phyloP scores from a whole-genome alignment of 2,113 vertebrate genomes.

The Melanerpes aurifrons region DNA sequence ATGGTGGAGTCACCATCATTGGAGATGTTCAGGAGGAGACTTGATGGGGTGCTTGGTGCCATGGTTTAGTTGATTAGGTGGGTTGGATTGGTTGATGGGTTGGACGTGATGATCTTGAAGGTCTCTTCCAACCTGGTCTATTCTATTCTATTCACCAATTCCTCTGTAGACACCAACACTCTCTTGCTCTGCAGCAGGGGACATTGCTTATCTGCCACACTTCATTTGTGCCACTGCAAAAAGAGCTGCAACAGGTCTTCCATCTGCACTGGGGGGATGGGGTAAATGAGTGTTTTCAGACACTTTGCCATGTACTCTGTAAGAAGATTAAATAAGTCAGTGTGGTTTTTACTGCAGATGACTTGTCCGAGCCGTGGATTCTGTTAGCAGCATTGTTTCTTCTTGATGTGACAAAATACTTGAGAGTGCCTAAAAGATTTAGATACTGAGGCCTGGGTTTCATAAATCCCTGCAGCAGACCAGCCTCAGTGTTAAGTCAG shows the following conservation, averaged over 20 bases:
- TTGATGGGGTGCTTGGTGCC: no score
- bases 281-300: background rate
- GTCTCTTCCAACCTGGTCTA: no score
- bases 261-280: rapidly evolving
- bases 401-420: background rate
- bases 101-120: no score
- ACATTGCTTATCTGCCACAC: rapidly evolving
- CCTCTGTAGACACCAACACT: background rate
- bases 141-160: no score
- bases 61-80: no score
- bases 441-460: background rate
- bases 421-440: background rate
- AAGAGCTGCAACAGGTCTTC: background rate
- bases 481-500: background rate
- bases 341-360: background rate
- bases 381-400: background rate
- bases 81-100: no score
- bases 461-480: background rate
- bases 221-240: background rate
- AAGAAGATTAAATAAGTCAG: background rate
- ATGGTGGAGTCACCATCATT: no score
- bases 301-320: background rate
- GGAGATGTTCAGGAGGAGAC: no score
- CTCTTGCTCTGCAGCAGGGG: background rate
- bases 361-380: background rate